These are phyloP conservation scores for Temnothorax nylanderi DNA, from an alignment of 1,140 invertebrate species.

Conservation along the genomic window DNA sequence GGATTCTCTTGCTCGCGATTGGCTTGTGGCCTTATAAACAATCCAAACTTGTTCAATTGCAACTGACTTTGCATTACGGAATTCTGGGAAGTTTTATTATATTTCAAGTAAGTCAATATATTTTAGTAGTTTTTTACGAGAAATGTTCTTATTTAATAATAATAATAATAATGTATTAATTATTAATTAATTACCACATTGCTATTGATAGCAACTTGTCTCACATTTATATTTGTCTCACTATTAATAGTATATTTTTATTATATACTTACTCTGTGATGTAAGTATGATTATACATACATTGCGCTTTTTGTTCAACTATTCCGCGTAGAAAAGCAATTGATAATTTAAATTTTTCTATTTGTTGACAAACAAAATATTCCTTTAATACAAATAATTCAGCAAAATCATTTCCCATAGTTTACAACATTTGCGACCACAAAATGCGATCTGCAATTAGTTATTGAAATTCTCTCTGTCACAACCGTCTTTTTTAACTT, in stretches of 20 bases:
- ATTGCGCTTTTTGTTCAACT: too few species aligned
- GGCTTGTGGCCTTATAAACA: slow-evolving; percentile 28
- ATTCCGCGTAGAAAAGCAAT: background rate
- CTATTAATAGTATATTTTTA: too few species aligned
- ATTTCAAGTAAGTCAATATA: slow-evolving; percentile 9
- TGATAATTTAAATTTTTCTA: background rate
- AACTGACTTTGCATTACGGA: background rate
- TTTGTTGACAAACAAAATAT: background rate
- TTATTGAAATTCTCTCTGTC: background rate
- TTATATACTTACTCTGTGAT: background rate
- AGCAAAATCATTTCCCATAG: background rate
- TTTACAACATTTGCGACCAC: background rate
- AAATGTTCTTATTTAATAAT: background rate
- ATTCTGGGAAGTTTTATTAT: slow-evolving; percentile 15
- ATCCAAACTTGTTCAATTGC: slow-evolving; percentile 18
- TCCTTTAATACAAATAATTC: background rate
- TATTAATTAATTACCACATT: background rate
- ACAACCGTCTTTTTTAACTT: background rate
- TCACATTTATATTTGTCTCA: too few species aligned
- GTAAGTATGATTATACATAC: background rate
- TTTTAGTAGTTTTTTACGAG: background rate
- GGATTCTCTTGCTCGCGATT: background rate
- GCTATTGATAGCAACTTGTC: background rate
- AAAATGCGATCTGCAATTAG: background rate
- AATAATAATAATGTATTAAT: background rate